These are phyloP conservation scores for Hemibagrus guttatus DNA, from an alignment of 2,797 vertebrate genomes.

Conservation along the genomic window DNA sequence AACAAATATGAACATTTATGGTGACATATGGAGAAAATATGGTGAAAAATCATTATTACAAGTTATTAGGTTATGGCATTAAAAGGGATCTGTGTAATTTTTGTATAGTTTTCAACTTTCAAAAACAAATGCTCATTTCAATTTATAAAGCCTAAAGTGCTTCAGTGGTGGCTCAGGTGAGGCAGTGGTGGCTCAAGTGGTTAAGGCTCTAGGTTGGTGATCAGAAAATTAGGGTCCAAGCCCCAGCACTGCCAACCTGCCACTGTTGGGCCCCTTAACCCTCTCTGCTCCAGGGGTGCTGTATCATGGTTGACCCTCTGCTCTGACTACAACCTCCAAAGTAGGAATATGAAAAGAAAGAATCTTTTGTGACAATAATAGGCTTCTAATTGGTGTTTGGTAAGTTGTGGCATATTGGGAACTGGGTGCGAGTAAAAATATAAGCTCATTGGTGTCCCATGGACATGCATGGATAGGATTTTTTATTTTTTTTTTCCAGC, in stretches of 20 bases:
- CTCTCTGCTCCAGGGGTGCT: no score
- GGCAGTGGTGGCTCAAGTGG: no score
- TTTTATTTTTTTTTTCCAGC: not conserved
- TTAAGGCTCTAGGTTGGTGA: no score
- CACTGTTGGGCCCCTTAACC: no score
- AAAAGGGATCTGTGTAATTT: not conserved
- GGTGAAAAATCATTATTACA: not conserved
- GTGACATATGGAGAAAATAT: not conserved
- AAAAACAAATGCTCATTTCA: not conserved
- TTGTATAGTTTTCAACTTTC: not conserved
- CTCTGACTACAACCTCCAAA: no score
- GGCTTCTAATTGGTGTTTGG: not conserved
- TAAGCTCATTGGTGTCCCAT: not conserved
- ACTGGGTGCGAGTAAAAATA: not conserved
- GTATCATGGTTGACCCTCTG: no score
- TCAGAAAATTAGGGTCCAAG: no score
- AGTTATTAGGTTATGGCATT: not conserved
- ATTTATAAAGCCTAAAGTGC: not conserved
- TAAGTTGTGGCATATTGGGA: not conserved
- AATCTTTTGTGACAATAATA: no score
- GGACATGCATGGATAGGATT: not conserved
- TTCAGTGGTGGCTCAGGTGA: no score
- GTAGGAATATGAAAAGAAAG: no score
- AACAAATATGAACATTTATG: not conserved
- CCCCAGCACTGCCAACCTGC: no score